Base-by-base conservation (phyloP, 1,140 invertebrate genomes). In the Zaprionus africanus region DNA sequence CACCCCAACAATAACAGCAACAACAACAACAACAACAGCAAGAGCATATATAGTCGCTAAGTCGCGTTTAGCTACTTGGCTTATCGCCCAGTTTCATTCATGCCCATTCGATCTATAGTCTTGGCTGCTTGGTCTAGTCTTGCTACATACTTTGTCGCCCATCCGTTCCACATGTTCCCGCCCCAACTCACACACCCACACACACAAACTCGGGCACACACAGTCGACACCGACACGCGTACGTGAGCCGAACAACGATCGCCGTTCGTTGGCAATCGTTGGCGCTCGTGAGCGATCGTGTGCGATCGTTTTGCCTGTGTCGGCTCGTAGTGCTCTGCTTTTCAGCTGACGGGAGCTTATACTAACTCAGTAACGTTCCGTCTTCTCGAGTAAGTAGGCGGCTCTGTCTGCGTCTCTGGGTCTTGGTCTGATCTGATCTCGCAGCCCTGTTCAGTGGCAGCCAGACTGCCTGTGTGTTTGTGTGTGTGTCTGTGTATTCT, bases 311-410 rank as follows among this genome's bases (percentile, higher is more conserved):
- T 17, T n/a, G 41, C 41, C n/a, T 46, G 41, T 1, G n/a, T 46
- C 41, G 41, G 41, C 41, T 46, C 41, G 41, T 46, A 17, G 41
- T 67, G 66, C 51, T 75, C 73, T 75, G 80, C 76, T 76, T 90
- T 90, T 86, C 76, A 77, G 84, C 75, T 88, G 78, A 67, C 75
- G 91, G 80, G 81, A 92, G 88, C 78, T 92, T 92, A 91, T 92
- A 92, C 79, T 92, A 92, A 92, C 90, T 92, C 92, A 92, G 91
- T 92, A 83, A 88, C 87, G 78, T 92, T 90, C 78, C 86, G 91
- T 91, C 91, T 91, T 84, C 88, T 83, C 81, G 81, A 92, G 91
- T 92, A 91, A 92, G 91, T 92, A 84, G 91, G 68, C 71, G 62
- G 65, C 38, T 63, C 79, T 68, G 79, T 65, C 67, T 75, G 58